Evolutionary conservation across 2,113 vertebrate species (phyloP), one percentile per base, ranked within the genome.

Genomic region (Gallinago jamesoni): DNA sequence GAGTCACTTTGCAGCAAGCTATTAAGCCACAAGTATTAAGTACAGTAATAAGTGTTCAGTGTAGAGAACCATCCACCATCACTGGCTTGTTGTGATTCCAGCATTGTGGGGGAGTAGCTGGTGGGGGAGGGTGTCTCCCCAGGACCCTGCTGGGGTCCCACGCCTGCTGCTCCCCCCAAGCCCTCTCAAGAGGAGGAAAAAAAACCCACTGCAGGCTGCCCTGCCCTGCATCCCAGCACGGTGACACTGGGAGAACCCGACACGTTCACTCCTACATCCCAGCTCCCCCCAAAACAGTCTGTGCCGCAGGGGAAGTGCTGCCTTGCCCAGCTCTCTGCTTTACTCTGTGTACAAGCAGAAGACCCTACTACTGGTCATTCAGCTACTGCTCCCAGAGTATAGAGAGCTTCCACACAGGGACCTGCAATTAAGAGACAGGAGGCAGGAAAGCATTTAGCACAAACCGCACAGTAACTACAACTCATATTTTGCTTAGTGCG

Each of bases 1-100:
- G 55, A 80, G n/a, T 75, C 69, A 63, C 47, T 92, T 88, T 64
- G 50, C 33, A 94, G 81, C 92, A 89, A 90, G 78, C 28, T 86
- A 55, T 73, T 90, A 81, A 43, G 45, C 57, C 70, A 87, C 25
- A 82, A 62, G 22, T 48, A 48, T 7, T 79, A 60, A 66, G 50
- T 41, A 69, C 52, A 73, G 47, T 41, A 68, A 1, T 24, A 62
- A 85, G 70, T 59, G 30, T 41, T 73, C 11, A 2, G 37, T 41
- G 37, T 24, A 89, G 35, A 52, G 82, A 92, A 83, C 9, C 30
- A 70, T 52, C 53, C 3, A 2, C 56, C 69, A 74, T 35, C 73
- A 48, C 37, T 39, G 53, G 14, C 27, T 76, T 30, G 10, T 25
- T 80, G 39, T 16, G 39, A 72, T 50, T 53, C 70, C 57, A 78